Evolutionary conservation across 2,888 invertebrate genomes (phyloP).

Genomic region (Heteromyza rotundicornis): DNA sequence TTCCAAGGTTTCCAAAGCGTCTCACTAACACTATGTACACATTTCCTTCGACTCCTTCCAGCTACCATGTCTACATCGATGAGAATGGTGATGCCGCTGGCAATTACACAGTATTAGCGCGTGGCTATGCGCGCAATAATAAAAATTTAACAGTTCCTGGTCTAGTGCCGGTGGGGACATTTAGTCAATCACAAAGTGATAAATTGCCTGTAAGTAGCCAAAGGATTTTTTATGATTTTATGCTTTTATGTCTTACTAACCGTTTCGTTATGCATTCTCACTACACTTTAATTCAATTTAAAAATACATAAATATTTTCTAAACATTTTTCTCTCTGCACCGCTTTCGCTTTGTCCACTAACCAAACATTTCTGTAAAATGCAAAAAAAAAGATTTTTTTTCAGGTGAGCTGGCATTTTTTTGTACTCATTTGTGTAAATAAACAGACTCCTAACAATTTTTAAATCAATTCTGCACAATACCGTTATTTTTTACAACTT

Average conservation of each 20-base stretch:
- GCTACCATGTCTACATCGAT: constrained; percentile 92
- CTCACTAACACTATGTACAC: no score
- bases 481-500: no score
- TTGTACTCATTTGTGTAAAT: not conserved
- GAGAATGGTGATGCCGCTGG: constrained; percentile 92
- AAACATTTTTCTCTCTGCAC: no score
- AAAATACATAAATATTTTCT: no score
- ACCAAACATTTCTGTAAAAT: constrained; percentile 9
- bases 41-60: no score
- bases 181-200: constrained; percentile 68
- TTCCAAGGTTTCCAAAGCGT: no score
- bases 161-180: constrained; percentile 80
- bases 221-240: not conserved
- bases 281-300: no score
- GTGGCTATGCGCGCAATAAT: constrained; percentile 59
- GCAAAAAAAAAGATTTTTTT: constrained; percentile 24
- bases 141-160: constrained; percentile 66
- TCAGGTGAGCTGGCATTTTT: constrained; percentile 21
- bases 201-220: constrained; percentile 77
- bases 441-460: not conserved
- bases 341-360: no score
- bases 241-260: constrained; percentile 11
- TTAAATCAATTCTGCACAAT: not conserved
- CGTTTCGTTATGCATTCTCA: no score
- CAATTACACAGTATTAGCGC: constrained; percentile 86